Base-by-base conservation (phyloP, 1,140 invertebrate genomes). In the Lineus longissimus region DNA sequence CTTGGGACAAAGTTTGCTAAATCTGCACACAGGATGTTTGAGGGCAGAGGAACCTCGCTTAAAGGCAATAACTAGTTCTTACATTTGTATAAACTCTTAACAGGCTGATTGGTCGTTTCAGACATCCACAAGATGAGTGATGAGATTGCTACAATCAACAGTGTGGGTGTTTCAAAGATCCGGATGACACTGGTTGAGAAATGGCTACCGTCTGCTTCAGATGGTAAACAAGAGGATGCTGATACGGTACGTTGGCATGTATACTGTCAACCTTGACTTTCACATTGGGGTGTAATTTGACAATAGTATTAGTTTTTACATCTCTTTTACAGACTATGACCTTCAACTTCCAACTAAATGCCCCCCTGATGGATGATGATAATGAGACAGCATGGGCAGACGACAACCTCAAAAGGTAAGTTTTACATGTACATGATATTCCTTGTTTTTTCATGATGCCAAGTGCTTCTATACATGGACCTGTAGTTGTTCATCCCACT, bases 281-380 rank as follows among this genome's bases (percentile, higher is more conserved):
- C n/a, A n/a, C n/a, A n/a, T n/a, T n/a, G n/a, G n/a, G n/a, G n/a
- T n/a, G n/a, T n/a, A n/a, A n/a, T n/a, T n/a, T n/a, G n/a, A n/a
- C n/a, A n/a, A n/a, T n/a, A n/a, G n/a, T n/a, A n/a, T n/a, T n/a
- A n/a, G n/a, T n/a, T n/a, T n/a, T n/a, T n/a, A n/a, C n/a, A n/a
- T n/a, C 55, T 60, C 7, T 47, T 17, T 71, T 71, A 62, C 71
- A 75, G 73, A 77, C 75, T 11, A 67, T 74, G 59, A 77, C 71
- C 36, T 71, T 77, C 57, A 73, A 66, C 55, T 70, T 77, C 64
- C 67, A 70, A 17, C 41, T 77, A 2, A 72, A 77, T 55, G 47
- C 71, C 7, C 51, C 62, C 1, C 1, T 15, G 15, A 61, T 64
- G 55, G 69, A 70, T 0, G 60, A 63, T 7, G 55, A 59, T 33